These are phyloP conservation scores for Charadrius vociferus DNA, from an alignment of 2,113 vertebrate genomes.

Conservation along the genomic window DNA sequence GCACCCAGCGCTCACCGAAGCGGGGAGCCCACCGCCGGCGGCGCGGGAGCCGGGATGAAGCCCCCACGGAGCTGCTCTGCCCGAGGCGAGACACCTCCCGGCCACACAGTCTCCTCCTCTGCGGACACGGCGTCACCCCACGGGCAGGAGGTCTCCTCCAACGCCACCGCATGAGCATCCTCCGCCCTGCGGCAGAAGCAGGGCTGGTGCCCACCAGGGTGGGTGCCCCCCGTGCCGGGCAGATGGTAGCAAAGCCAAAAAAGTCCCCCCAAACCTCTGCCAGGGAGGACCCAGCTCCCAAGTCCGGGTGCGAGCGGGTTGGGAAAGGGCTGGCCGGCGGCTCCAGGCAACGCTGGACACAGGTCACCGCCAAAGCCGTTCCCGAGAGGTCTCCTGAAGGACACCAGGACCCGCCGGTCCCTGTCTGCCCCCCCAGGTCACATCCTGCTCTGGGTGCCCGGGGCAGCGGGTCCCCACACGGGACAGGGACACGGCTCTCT, in stretches of 20 bases:
- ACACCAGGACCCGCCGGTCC: not conserved
- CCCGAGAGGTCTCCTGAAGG: not conserved
- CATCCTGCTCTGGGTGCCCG: not conserved
- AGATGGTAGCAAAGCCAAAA: not conserved
- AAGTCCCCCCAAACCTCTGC: not conserved
- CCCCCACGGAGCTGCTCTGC: not conserved
- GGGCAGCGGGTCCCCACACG: accelerated
- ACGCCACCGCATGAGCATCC: accelerated
- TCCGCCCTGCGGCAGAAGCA: not conserved
- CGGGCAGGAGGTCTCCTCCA: not conserved
- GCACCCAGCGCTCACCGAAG: not conserved
- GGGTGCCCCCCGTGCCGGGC: not conserved
- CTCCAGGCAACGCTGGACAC: not conserved
- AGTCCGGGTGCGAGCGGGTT: accelerated
- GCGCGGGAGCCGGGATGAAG: not conserved
- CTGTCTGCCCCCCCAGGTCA: not conserved
- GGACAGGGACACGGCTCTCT: accelerated
- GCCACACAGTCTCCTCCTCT: not conserved
- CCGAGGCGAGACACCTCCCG: not conserved
- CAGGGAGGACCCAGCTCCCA: not conserved
- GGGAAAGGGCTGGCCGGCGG: not conserved
- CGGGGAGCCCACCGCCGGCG: too few relatives aligned
- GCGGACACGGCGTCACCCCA: not conserved
- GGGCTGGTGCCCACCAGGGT: not conserved
- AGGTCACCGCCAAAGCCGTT: not conserved